These are phyloP conservation scores for Drosophila sturtevanti DNA, from an alignment of 1,140 invertebrate species.

Conservation along the genomic window DNA sequence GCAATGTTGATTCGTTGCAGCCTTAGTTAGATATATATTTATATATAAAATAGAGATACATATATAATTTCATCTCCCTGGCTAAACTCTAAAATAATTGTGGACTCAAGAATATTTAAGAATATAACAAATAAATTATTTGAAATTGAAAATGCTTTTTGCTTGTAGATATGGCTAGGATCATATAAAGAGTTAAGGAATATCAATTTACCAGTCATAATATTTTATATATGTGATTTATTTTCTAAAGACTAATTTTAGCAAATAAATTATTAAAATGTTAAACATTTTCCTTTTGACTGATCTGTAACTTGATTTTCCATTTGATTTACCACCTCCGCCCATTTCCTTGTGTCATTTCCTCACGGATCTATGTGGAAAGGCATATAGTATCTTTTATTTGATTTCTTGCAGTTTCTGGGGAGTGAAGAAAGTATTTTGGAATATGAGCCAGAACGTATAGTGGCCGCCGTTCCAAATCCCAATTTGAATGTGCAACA, in stretches of 20 bases:
- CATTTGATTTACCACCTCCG: slow-evolving; percentile 27
- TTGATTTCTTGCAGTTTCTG: slow-evolving; percentile 85
- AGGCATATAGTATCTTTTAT: background rate
- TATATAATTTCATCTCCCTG: slow-evolving; percentile 20
- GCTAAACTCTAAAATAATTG: slow-evolving; percentile 52
- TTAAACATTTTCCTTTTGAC: background rate
- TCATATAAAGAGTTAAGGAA: no score
- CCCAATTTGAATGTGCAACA: background rate
- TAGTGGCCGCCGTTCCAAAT: background rate
- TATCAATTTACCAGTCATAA: no score
- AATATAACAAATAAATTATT: slow-evolving; percentile 54
- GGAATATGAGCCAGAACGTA: slow-evolving; percentile 70
- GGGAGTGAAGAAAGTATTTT: slow-evolving; percentile 89
- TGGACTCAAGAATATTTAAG: slow-evolving; percentile 68
- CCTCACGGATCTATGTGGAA: slow-evolving; percentile 10
- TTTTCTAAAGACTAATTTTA: no score
- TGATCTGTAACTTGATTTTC: slow-evolving; percentile 35
- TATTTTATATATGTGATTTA: no score
- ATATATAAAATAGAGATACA: background rate
- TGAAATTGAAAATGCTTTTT: slow-evolving; percentile 28
- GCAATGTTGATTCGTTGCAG: background rate
- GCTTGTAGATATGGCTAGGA: no score
- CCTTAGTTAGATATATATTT: background rate
- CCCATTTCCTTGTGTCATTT: background rate
- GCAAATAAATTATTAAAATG: no score